These are phyloP conservation scores for Bradypus variegatus DNA, from an alignment of 2,797 vertebrate genomes.

Conservation along the genomic window DNA sequence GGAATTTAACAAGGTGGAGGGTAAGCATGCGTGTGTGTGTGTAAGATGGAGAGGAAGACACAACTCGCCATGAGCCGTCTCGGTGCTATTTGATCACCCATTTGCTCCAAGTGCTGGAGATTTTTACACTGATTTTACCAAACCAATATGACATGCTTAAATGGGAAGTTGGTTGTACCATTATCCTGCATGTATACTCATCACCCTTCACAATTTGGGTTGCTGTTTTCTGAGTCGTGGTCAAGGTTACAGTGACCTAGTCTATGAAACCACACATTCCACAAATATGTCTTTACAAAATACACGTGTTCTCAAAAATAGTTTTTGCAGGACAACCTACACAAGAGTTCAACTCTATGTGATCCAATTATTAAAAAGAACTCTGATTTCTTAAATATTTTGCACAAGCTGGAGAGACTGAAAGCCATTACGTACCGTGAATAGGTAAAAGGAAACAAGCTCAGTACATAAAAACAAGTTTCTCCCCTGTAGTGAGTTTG, in stretches of 20 bases:
- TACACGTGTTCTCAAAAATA: background rate
- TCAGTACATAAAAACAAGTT: background rate
- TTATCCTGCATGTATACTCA: background rate
- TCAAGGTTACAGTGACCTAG: background rate
- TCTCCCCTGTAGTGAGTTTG: no score
- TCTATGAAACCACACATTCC: background rate
- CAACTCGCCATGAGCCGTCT: background rate
- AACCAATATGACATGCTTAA: background rate
- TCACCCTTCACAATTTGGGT: background rate
- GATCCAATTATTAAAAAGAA: background rate
- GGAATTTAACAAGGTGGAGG: background rate
- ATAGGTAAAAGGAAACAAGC: background rate
- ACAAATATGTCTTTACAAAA: background rate
- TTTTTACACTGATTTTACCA: background rate
- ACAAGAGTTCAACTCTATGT: background rate
- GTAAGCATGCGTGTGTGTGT: background rate
- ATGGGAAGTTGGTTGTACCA: background rate
- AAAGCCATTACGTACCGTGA: background rate
- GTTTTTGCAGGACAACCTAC: background rate
- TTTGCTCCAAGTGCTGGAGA: background rate
- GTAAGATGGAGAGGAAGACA: background rate
- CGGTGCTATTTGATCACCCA: background rate
- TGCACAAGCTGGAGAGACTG: background rate
- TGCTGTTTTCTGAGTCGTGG: background rate
- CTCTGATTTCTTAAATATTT: conserved; percentile 6